phyloP scores from a whole-genome alignment of 2,113 vertebrate species.

The Urocitellus parryii region DNA sequence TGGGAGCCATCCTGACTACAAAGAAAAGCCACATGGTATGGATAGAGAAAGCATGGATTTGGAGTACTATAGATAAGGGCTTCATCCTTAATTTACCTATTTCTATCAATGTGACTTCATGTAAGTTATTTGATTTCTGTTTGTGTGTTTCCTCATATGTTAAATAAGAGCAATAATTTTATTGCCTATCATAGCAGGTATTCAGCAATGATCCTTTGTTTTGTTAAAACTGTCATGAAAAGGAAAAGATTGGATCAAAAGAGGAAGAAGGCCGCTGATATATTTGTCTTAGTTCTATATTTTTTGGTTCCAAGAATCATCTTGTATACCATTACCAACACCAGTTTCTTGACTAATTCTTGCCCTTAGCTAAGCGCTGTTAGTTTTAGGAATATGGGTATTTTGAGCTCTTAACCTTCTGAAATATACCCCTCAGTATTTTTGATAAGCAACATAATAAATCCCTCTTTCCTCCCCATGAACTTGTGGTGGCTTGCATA shows the following conservation, averaged over 20 bases:
- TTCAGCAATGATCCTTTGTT: conserved; percentile 12
- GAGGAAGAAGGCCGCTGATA: not conserved
- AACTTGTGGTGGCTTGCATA: not conserved
- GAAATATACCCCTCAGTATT: not conserved
- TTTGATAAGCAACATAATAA: not conserved
- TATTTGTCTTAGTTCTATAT: conserved; percentile 15
- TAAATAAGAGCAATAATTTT: not conserved
- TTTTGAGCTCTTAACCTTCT: conserved; percentile 14
- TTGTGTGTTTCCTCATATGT: not conserved
- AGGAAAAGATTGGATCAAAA: not conserved
- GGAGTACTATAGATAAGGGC: not conserved
- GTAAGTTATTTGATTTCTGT: conserved; percentile 40
- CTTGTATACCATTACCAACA: not conserved
- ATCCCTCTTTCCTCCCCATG: not conserved
- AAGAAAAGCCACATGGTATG: not conserved
- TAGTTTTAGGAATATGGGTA: not conserved
- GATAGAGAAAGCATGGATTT: not conserved
- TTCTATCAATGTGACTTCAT: not conserved
- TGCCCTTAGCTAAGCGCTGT: not conserved
- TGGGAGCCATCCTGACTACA: not conserved
- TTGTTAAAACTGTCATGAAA: not conserved
- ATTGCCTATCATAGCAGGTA: not conserved
- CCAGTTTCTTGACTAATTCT: not conserved
- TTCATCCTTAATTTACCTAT: not conserved
- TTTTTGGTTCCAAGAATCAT: conserved; percentile 9